These are phyloP conservation scores for Macquaria ambigua DNA, from an alignment of 2,113 vertebrate species.

Conservation along the genomic window DNA sequence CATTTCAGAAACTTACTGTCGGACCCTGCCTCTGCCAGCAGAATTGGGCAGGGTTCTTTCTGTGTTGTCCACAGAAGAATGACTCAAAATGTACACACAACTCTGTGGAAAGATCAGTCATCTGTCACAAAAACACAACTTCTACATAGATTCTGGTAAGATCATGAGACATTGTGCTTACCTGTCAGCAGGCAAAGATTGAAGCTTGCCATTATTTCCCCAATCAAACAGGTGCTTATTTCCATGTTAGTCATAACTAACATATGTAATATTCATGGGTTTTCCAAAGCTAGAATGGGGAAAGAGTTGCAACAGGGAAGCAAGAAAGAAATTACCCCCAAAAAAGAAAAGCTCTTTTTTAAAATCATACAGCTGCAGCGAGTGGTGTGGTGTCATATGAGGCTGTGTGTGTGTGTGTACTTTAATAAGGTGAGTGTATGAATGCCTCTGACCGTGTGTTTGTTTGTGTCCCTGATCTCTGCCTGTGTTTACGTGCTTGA, in stretches of 20 bases:
- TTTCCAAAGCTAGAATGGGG: neutral
- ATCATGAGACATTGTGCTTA: neutral
- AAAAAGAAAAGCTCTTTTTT: neutral
- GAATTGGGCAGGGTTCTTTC: neutral
- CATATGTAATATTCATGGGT: neutral
- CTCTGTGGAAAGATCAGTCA: neutral
- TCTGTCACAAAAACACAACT: neutral
- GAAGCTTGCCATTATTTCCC: neutral
- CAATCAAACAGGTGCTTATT: conserved; percentile 9
- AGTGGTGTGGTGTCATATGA: neutral
- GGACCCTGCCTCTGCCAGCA: conserved; percentile 7
- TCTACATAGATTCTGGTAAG: neutral
- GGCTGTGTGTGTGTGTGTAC: neutral
- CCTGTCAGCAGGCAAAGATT: neutral
- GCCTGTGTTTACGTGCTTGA: conserved; percentile 20
- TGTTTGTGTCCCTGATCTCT: neutral
- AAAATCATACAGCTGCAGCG: neutral
- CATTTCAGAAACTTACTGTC: conserved; percentile 28
- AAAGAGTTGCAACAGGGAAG: neutral
- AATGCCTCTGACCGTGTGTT: neutral
- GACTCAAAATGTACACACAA: neutral
- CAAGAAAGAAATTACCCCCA: neutral
- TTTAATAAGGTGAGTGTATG: conserved; percentile 1
- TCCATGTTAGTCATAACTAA: neutral
- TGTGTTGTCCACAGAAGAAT: neutral